Evolutionary conservation across 1,140 invertebrate species (phyloP).

Genomic region (Danaus melanippus): DNA sequence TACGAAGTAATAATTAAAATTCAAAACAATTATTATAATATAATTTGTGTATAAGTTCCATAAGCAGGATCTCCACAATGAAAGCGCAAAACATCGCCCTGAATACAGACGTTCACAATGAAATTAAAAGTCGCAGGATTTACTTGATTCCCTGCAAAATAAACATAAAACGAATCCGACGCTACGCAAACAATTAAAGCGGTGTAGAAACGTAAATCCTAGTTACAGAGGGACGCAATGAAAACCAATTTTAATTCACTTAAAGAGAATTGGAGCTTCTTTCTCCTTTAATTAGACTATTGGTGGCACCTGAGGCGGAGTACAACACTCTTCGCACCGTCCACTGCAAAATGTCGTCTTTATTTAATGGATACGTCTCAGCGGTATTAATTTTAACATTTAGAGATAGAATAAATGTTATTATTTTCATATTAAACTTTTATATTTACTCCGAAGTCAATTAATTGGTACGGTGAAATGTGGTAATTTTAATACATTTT

Average conservation of each 20-base stretch:
- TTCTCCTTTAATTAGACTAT: conserved; percentile 61
- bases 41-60: no score
- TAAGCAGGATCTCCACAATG: no score
- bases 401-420: no score
- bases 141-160: conserved; percentile 17
- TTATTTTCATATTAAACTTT: no score
- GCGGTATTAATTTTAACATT: no score
- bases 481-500: no score
- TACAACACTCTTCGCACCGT: conserved; percentile 24
- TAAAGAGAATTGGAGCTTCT: conserved; percentile 42
- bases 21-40: no score
- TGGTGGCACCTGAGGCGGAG: conserved; percentile 49
- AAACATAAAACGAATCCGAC: conserved; percentile 23
- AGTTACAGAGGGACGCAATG: conserved; percentile 34
- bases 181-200: conserved; percentile 27
- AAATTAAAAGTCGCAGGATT: conserved; percentile 20
- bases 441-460: no score
- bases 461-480: no score
- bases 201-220: conserved; percentile 32
- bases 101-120: conserved; percentile 13
- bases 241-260: conserved; percentile 51
- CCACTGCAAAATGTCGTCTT: conserved; percentile 39
- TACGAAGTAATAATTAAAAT: no score
- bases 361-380: conserved; percentile 24
- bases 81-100: background rate